Base-by-base conservation (phyloP, 2,888 invertebrate genomes). In the Bibio marci region DNA sequence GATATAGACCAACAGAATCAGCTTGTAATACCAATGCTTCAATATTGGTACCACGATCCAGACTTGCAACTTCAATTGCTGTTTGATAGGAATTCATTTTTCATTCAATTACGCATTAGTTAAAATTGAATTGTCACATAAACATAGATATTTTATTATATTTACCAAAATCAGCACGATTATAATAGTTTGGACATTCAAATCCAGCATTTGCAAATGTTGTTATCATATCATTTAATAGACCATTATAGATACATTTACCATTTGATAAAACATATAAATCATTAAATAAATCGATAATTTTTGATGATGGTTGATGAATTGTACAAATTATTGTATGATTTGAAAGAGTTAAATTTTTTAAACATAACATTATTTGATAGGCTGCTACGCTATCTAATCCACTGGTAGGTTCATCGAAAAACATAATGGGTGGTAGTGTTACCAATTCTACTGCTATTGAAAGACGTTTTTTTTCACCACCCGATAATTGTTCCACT, bases 401-500 rank as follows among this genome's bases (percentile, higher is more conserved):
- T 19, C 85, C 85, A 56, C 83, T 83, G 28, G 88, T 91, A 8
- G 92, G 91, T 62, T 92, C 92, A 59, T 92, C 92, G 47, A 92
- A 78, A 59, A 92, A 88, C 80, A 92, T 85, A 35, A 92, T 73
- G 2, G 86, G 82, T 1, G 92, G 91, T 62, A 92, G 88, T 53
- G 79, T 86, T 48, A 92, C 73, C 46, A 92, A 66, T 64, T 92
- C 92, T 43, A 88, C 64, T 14, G 87, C 91, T 42, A 92, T 86
- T 2, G 90, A 80, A 25, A 92, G 67, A 48, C 91, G 70, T 61
- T 92, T 92, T 49, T 75, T 74, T 61, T 92, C 85, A 2, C 92
- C 92, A 2, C 91, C 91, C 3, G 90, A 90, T 35, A 92, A 64
- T 34, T 70, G 63, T 3, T 64, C 65, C 0, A 82, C 79, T 45